phyloP scores from a whole-genome alignment of 2,113 vertebrate species.

The Daubentonia madagascariensis region DNA sequence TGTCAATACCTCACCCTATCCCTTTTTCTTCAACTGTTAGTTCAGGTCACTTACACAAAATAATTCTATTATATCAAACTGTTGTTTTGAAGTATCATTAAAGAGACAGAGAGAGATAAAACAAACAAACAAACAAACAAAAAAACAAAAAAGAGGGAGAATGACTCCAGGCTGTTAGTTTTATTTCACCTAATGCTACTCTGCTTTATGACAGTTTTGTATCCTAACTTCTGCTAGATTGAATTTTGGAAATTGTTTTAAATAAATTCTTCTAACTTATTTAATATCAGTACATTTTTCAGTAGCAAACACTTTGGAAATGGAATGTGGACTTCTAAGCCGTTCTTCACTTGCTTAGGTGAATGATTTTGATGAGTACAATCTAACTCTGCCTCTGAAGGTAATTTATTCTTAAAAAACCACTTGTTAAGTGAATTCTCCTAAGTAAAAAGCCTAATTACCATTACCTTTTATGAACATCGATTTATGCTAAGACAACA shows the following conservation, averaged over 20 bases:
- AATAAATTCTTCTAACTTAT: constrained; percentile 46
- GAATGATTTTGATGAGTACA: constrained; percentile 43
- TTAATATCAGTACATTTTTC: constrained; percentile 54
- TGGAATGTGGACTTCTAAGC: constrained; percentile 4
- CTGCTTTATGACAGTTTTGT: background rate
- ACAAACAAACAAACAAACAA: too few relatives aligned
- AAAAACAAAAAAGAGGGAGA: background rate
- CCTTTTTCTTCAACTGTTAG: background rate
- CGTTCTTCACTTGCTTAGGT: constrained; percentile 39
- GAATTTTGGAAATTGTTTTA: constrained; percentile 64
- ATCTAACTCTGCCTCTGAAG: background rate
- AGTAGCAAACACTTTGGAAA: constrained; percentile 44
- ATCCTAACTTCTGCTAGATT: background rate
- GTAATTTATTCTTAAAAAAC: background rate
- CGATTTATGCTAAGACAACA: background rate
- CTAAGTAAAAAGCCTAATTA: constrained; percentile 38
- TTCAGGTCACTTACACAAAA: background rate
- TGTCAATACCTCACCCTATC: background rate
- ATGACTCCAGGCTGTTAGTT: background rate
- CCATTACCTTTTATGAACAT: constrained; percentile 38
- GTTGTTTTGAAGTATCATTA: background rate
- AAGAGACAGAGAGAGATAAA: background rate
- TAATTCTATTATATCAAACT: background rate
- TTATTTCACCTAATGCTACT: background rate
- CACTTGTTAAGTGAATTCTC: constrained; percentile 44